Conservation (phyloP, 2,888 invertebrate genomes). For the Drosophila ustulata region DNA sequence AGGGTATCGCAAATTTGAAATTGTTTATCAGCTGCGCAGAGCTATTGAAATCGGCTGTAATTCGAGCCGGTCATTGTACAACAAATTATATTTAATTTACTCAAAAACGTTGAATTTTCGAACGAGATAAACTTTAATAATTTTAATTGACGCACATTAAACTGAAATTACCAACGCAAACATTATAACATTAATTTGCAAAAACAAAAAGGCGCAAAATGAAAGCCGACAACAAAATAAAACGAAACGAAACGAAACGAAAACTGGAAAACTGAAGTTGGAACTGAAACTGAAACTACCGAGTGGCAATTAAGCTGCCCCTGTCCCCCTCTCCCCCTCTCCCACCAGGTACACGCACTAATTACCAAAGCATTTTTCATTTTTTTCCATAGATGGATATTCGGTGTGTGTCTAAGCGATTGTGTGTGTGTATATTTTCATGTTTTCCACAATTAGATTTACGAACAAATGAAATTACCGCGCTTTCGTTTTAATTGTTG, state of each 20-base stretch:
- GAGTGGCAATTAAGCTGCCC: slow-evolving; percentile 59
- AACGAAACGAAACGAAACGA: slow-evolving; percentile 17
- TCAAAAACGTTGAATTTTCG: slow-evolving; percentile 38
- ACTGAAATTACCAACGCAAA: slow-evolving; percentile 64
- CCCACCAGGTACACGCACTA: slow-evolving; percentile 67
- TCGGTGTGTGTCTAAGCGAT: background rate
- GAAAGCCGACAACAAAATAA: slow-evolving; percentile 43
- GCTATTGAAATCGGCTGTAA: slow-evolving; percentile 22
- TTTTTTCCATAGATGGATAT: slow-evolving; percentile 36
- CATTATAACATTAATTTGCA: slow-evolving; percentile 52
- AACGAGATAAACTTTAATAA: slow-evolving; percentile 69
- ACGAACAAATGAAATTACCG: slow-evolving; percentile 78
- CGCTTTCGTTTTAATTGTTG: slow-evolving; percentile 81
- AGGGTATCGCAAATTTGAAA: slow-evolving; percentile 5
- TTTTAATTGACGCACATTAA: slow-evolving; percentile 80
- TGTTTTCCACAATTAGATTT: slow-evolving; percentile 78
- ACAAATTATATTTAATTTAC: slow-evolving; percentile 76
- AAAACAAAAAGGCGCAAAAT: slow-evolving; percentile 62
- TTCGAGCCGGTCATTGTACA: slow-evolving; percentile 34
- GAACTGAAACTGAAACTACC: slow-evolving; percentile 27
- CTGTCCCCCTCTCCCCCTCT: background rate
- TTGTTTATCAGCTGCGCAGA: slow-evolving; percentile 4
- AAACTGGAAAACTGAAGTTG: slow-evolving; percentile 34
- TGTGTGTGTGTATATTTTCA: slow-evolving; percentile 18
- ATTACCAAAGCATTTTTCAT: slow-evolving; percentile 73